Evolutionary conservation across 2,888 invertebrate species (phyloP), one percentile per base, ranked within the genome.

Genomic region (Sesia bembeciformis): DNA sequence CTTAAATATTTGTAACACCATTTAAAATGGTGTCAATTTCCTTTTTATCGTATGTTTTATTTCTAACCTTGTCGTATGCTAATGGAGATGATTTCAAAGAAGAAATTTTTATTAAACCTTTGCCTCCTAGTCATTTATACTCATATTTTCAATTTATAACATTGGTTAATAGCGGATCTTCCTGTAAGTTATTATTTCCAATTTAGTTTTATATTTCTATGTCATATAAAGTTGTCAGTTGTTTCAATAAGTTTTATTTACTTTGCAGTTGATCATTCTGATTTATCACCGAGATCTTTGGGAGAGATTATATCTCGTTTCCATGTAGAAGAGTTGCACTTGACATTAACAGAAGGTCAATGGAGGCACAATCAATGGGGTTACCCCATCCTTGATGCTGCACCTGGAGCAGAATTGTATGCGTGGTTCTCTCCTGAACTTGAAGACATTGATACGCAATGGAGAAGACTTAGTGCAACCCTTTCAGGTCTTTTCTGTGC

Each of bases 321-420:
- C 76, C 91, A 94, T 72, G 94, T 99, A 0, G 94, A 95, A 74
- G 98, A 98, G 78, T 81, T 99, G 38, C 97, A 98, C 72, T 91
- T 99, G 52, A 95, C 95, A 56, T 90, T 99, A 57, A 98, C 98
- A 0, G 96, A 97, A 80, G 99, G 99, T 0, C 89, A 97, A 55
- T 99, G 99, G 99, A 93, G 95, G 59, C 95, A 98, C 78, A 93
- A 95, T 63, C 93, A 93, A 55, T 99, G 98, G 98, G 98, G 98
- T 0, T 97, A 97, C 84, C 98, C 98, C 3, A 92, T 96, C 40
- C 81, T 93, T 6, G 95, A 97, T 78, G 95, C 97, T 3, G 95
- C 98, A 0, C 96, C 98, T 1, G 99, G 99, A 4, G 98, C 97
- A 3, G 97, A 98, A 79, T 90, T 98, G 0, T 96, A 95, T 91